phyloP scores from a whole-genome alignment of 2,797 vertebrate species.

The Alosa sapidissima region DNA sequence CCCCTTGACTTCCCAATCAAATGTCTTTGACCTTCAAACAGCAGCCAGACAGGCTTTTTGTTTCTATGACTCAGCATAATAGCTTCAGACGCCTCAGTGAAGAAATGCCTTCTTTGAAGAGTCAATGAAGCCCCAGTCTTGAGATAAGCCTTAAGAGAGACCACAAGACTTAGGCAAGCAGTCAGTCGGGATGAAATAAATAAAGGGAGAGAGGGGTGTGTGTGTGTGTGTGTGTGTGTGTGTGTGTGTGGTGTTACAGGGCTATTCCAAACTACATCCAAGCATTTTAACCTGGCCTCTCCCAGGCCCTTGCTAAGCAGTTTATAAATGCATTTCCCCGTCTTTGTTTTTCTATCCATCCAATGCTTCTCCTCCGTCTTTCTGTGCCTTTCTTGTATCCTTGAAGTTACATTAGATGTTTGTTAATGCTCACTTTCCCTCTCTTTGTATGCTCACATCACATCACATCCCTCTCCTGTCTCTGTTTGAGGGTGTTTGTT shows the following conservation, averaged over 20 bases:
- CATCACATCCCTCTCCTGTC: no score
- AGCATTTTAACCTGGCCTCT: neutral
- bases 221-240: no score
- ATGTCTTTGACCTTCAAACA: conserved; percentile 9
- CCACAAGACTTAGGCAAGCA: neutral
- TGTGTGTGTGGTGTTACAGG: no score
- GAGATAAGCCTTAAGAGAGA: neutral
- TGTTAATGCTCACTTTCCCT: neutral
- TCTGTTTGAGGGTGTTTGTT: no score
- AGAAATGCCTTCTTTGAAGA: neutral
- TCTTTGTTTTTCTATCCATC: neutral
- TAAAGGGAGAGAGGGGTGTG: neutral
- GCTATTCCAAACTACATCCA: no score
- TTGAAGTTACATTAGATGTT: neutral
- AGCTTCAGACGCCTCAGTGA: neutral
- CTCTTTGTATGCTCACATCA: neutral
- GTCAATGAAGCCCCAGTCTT: neutral
- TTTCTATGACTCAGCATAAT: neutral
- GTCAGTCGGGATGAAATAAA: neutral
- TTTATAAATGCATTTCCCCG: neutral
- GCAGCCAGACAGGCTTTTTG: neutral
- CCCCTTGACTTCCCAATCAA: neutral
- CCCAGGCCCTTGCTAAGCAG: neutral
- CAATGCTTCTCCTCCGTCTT: neutral
- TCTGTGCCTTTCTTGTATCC: neutral